Percentiles rank a stretch among this genome's conserved stretches.
Conservation (phyloP, 1,140 invertebrate species). For the Colletes latitarsis region DNA sequence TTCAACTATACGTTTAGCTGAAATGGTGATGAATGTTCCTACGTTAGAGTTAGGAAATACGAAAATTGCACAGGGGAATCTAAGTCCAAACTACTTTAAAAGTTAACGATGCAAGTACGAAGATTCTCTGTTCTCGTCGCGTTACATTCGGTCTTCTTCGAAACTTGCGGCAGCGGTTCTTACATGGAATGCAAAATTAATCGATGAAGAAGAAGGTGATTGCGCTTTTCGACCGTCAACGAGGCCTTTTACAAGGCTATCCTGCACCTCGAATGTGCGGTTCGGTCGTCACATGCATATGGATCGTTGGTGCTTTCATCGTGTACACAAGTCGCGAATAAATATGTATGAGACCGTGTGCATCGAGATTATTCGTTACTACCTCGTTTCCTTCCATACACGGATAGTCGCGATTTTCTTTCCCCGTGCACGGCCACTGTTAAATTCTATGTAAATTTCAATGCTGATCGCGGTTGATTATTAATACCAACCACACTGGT, state of each 20-base stretch:
- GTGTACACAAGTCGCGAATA: slow-evolving; percentile 67
- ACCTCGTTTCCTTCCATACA: slow-evolving; percentile 62
- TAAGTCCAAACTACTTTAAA: too few species aligned
- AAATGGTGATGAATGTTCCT: too few species aligned
- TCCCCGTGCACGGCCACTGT: slow-evolving; percentile 39
- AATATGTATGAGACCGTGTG: slow-evolving; percentile 69
- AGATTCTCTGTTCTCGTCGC: background rate
- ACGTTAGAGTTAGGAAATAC: too few species aligned
- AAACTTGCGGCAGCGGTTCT: slow-evolving; percentile 10
- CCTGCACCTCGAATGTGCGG: slow-evolving; percentile 59
- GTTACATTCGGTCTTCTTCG: background rate
- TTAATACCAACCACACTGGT: slow-evolving; percentile 5
- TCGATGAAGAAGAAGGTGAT: slow-evolving; percentile 28
- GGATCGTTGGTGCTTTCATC: slow-evolving; percentile 64
- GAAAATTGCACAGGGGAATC: too few species aligned
- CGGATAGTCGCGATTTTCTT: slow-evolving; percentile 53
- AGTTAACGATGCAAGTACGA: slow-evolving; percentile 13
- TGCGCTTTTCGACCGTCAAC: slow-evolving; percentile 28
- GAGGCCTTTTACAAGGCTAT: slow-evolving; percentile 56
- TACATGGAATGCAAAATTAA: slow-evolving; percentile 3
- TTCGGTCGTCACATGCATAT: slow-evolving; percentile 68
- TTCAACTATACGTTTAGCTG: too few species aligned
- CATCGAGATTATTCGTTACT: slow-evolving; percentile 70
- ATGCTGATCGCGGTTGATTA: slow-evolving; percentile 29
- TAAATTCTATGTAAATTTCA: slow-evolving; percentile 53